Evolutionary conservation across 2,888 invertebrate genomes (phyloP).

Genomic region (Ametastegia equiseti): DNA sequence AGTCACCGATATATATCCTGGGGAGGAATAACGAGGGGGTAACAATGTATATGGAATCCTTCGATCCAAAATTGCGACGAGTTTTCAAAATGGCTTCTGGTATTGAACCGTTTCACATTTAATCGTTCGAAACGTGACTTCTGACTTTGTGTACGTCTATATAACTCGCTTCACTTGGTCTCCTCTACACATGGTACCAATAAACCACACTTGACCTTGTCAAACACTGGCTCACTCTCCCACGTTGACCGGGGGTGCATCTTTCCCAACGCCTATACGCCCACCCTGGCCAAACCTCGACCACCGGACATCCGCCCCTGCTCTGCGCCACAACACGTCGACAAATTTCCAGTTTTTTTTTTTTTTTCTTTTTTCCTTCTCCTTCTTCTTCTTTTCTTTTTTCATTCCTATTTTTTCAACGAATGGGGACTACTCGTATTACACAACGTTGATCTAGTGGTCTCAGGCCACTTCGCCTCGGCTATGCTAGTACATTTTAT

Average conservation of each 20-base stretch:
- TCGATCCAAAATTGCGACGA: not conserved
- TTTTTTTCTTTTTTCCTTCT: not conserved
- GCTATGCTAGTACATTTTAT: not conserved
- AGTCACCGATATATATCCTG: not conserved
- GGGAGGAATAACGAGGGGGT: slow-evolving; percentile 15
- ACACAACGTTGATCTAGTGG: not conserved
- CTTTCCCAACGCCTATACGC: slow-evolving; percentile 4
- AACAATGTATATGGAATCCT: not conserved
- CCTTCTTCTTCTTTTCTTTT: not conserved
- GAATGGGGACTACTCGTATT: slow-evolving; percentile 16
- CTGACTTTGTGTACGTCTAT: not conserved
- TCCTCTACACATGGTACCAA: slow-evolving; percentile 36
- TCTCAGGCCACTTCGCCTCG: not conserved
- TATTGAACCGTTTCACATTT: slow-evolving; percentile 23
- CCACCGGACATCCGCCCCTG: slow-evolving; percentile 50
- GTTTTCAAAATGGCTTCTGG: not conserved
- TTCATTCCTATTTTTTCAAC: not conserved
- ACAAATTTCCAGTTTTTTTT: slow-evolving; percentile 37
- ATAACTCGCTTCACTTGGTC: not conserved
- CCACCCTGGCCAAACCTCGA: slow-evolving; percentile 35
- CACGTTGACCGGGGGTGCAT: slow-evolving; percentile 47
- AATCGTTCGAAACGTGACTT: slow-evolving; percentile 34
- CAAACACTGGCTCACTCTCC: slow-evolving; percentile 32
- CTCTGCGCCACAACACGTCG: slow-evolving; percentile 42
- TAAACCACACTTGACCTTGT: slow-evolving; percentile 33